Percentiles rank a stretch among this genome's conserved stretches.
These are phyloP conservation scores for Noctua janthina DNA, from an alignment of 2,888 invertebrate species.

Conservation along the genomic window DNA sequence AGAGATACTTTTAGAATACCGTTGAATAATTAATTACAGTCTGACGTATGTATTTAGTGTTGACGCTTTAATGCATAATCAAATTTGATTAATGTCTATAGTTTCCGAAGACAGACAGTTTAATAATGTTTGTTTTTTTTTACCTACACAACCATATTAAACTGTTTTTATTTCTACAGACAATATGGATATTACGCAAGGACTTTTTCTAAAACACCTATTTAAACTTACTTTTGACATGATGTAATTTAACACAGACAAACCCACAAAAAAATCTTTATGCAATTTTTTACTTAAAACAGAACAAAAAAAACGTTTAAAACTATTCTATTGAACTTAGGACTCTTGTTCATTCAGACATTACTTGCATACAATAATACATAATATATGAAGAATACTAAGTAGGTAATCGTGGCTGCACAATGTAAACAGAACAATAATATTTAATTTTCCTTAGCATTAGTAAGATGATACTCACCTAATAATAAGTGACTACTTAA, in stretches of 20 bases:
- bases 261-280: not conserved
- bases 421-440: not conserved
- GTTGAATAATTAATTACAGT: constrained; percentile 48
- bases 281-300: not conserved
- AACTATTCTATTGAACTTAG: not conserved
- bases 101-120: not conserved
- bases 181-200: not conserved
- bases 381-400: not conserved
- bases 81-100: constrained; percentile 9
- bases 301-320: not conserved
- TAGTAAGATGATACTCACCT: not conserved
- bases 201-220: not conserved
- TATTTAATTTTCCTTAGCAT: not conserved
- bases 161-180: not conserved
- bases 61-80: constrained; percentile 33
- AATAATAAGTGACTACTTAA: not conserved
- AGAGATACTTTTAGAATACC: constrained; percentile 6
- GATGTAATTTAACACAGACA: not conserved
- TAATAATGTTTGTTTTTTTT: constrained; percentile 4
- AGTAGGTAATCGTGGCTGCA: not conserved
- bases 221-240: not conserved
- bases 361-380: not conserved
- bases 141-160: not conserved
- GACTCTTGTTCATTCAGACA: not conserved
- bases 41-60: constrained; percentile 33